Evolutionary conservation across 2,888 invertebrate species (phyloP), one percentile per base, ranked within the genome.

Genomic region (Machimus atricapillus): DNA sequence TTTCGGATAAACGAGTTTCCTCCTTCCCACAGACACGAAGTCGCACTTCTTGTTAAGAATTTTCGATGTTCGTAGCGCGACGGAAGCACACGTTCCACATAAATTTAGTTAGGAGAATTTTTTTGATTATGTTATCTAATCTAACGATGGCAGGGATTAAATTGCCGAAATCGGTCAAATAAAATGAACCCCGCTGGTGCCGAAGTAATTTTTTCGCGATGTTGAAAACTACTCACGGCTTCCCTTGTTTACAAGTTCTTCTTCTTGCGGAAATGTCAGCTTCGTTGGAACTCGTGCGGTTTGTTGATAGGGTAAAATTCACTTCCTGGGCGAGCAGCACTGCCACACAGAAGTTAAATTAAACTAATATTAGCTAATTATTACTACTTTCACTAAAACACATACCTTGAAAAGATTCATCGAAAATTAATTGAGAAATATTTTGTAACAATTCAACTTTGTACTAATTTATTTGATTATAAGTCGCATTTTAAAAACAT

Each of bases 201-300:
- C 43, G 40, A 78, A 78, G 27, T 23, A 66, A 66, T 9, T 78
- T 37, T 78, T 34, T 78, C 78, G 40, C 40, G 78, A 37, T 78
- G 37, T 40, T 14, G 37, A 76, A 76, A 76, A 76, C 37, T 37
- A 78, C 40, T 78, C 78, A 78, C 78, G 23, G 78, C 78, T 78
- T 23, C 78, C 77, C 40, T 78, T 78, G 78, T 78, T 78, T 78
- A 78, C 78, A 78, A 78, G 23, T 78, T 78, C 43, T 66, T 66
- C 66, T 66, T 66, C 66, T 66, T 66, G 23, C 66, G 66, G 27
- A 23, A 16, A 66, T 66, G 66, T 66, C 66, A 66, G 66, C 66
- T 66, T 66, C 12, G 66, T 66, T 66, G 66, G 66, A 66, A 66
- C 66, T 66, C 66, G 27, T 66, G 66, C 66, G 19, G 66, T 66